Base-by-base conservation (phyloP, 2,888 invertebrate genomes). In the Pterostichus niger region DNA sequence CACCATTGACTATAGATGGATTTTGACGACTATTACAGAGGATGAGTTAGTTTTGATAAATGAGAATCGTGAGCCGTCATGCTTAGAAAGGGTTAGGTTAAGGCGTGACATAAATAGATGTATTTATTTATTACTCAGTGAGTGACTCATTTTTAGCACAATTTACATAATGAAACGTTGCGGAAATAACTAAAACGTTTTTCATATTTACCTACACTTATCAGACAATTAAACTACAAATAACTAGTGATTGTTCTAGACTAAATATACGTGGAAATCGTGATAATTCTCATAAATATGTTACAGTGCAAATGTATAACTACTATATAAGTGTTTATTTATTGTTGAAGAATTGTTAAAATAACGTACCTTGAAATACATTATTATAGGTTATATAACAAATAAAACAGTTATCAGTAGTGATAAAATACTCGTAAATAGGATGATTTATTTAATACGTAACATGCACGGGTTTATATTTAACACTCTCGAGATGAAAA, bases 101-200 rank as follows among this genome's bases (percentile, higher is more conserved):
- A 75, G 78, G 78, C 24, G 78, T 78, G 78, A 35, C 46, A 61
- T 40, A 61, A 17, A 44, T 64, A 64, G 35, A n/a, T 64, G 64
- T 64, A 24, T 59, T 77, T 56, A 77, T 35, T 77, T 78, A 61
- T 35, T 78, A 35, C 15, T 78, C 54, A 75, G 11, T 15, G 13
- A 40, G 24, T 78, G 78, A 78, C 40, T 78, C 59, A 78, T 15
- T 78, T 76, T 52, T 52, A 9, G 33, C 13, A 52, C 17, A 13
- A 77, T 54, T 77, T 77, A 31, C 54, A 49, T 46, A 73, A 49
- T 44, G 49, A 75, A 75, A 13, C 49, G 3, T 24, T 49, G 33
- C 52, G 76, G 76, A 76, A 56, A 76, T 68, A 56, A 49, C 49
- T 17, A 56, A 40, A 71, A 46, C 64, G 35, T 35, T 64, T 49